Base-by-base conservation (phyloP, 2,113 vertebrate genomes). In the Platanista minor region DNA sequence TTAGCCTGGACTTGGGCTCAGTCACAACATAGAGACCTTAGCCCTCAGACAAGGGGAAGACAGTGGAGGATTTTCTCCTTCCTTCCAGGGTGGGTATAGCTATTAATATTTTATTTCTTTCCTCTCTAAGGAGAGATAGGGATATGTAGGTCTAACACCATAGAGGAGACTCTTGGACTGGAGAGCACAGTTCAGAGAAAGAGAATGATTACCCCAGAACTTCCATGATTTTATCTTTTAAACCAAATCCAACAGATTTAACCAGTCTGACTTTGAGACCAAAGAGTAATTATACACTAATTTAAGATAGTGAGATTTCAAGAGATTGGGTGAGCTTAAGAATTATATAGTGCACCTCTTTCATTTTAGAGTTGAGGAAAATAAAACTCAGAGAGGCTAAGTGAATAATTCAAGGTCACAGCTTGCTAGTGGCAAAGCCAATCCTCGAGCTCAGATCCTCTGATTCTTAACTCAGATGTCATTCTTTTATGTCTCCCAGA, bases 341-440 rank as follows among this genome's bases (percentile, higher is more conserved):
- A 90, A 74, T 49, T 14, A 85, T 39, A 75, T 9, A 66, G 39
- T 85, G 27, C 6, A 90, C 49, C 5, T 25, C n/a, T 83, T 96
- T 84, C 31, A 84, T 62, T 66, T 96, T 46, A 90, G 21, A 94
- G 23, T 64, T 62, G 3, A 97, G 33, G 31, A 96, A 95, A 96
- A 85, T 49, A 57, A 92, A 90, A 89, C 66, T 84, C n/a, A 75
- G 13, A 92, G 49, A 75, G 15, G 49, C 25, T 93, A 81, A 41
- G 36, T 81, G 52, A 89, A 88, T 87, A 82, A 86, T 29, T 27
- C 59, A 94, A 94, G 91, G 88, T 67, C 13, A 43, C 4, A 90
- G 21, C 13, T 82, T 69, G 54, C 18, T 92, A n/a, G 31, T 31
- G 25, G 49, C 46, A 90, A 83, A 94, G 20, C 6, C 39, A 83